Base-by-base conservation (phyloP, 2,113 vertebrate genomes). In the Australoheros scitulus region DNA sequence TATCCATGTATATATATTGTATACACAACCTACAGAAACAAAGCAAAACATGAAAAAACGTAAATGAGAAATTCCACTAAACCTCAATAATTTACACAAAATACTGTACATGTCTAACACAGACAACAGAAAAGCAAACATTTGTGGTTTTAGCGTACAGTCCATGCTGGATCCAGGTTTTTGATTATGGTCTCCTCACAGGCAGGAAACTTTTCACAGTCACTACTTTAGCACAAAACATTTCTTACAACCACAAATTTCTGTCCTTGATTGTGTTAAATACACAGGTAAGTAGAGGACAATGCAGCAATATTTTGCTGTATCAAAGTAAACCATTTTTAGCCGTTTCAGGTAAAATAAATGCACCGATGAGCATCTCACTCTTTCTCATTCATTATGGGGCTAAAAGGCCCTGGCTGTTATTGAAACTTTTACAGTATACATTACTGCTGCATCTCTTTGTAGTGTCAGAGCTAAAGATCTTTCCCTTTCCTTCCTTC, bases 381-480 rank as follows among this genome's bases (percentile, higher is more conserved):
- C 5, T 50, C 64, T 70, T 7, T 70, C 24, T 82, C 26, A 20
- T 24, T 29, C 11, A n/a, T 17, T 38, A 14, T 43, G 32, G 60
- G 43, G 26, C 11, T 47, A 61, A 79, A 60, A 24, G 34, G 24
- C 5, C 15, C 32, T 11, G 2, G 56, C 59, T 79, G 72, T 65
- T 82, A 86, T 26, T 77, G 26, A 83, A 79, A 60, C 29, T 77
- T 41, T 79, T 65, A 83, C 55, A 65, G 41, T 57, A 43, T 58
- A 47, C 47, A 76, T 77, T 88, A 87, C 38, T 60, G 68, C 61
- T 11, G 78, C 85, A 84, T 87, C 80, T 84, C 74, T 85, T 80
- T 81, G 32, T 90, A 56, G 86, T 77, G 61, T 86, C 82, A 86
- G 68, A 85, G 82, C 76, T 75, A 36, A 85, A 89, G 50, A 82